A percentile compares a stretch with the other conserved stretches of the same genome.
Evolutionary conservation across 2,888 invertebrate species (phyloP).

Genomic region (Chymomyza procnemis): DNA sequence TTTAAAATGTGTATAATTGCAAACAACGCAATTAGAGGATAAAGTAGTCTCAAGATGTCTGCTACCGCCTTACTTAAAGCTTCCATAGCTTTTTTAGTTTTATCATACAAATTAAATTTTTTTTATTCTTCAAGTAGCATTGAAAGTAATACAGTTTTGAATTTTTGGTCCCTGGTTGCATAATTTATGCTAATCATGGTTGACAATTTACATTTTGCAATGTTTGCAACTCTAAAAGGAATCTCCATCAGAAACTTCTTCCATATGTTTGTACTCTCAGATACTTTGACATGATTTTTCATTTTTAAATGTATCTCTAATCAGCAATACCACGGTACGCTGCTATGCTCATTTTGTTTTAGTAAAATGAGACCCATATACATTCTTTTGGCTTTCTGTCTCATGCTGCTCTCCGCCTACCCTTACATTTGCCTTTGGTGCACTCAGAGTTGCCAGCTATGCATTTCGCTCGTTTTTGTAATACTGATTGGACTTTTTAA

Average conservation of each 20-base stretch:
- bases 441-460: constrained; percentile 49
- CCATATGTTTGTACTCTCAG: background rate
- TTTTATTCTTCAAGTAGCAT: too few relatives aligned
- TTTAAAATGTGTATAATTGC: background rate
- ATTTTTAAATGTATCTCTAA: background rate
- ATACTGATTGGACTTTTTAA: constrained; percentile 62
- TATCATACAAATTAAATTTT: too few relatives aligned
- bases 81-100: too few relatives aligned
- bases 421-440: constrained; percentile 10
- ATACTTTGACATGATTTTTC: background rate
- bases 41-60: too few relatives aligned
- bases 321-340: constrained; percentile 32
- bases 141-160: too few relatives aligned
- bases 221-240: too few relatives aligned
- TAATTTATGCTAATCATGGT: too few relatives aligned
- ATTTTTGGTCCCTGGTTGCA: too few relatives aligned
- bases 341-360: constrained; percentile 4
- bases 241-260: too few relatives aligned
- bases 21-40: too few relatives aligned
- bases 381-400: constrained; percentile 2
- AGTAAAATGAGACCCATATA: background rate
- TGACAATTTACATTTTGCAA: too few relatives aligned
- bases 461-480: constrained; percentile 50
- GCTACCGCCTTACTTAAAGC: too few relatives aligned
- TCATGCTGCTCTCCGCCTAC: constrained; percentile 3